phyloP scores from a whole-genome alignment of 1,140 invertebrate genomes.

The Dendrolimus punctatus region DNA sequence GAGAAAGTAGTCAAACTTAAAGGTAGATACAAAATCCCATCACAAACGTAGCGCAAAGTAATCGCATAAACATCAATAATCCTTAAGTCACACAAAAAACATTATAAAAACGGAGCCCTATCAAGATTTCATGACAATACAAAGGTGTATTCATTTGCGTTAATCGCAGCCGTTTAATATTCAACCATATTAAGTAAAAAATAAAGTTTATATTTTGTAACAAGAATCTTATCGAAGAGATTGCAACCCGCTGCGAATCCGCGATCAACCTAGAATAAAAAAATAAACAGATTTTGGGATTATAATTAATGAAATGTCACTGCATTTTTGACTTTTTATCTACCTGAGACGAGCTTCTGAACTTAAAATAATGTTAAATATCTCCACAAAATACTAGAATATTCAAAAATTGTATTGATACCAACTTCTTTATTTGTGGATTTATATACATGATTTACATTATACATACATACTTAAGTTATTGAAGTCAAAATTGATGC shows the following conservation, averaged over 20 bases:
- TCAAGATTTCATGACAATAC: slow-evolving; percentile 11
- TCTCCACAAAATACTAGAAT: too few species aligned
- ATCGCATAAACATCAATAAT: slow-evolving; percentile 55
- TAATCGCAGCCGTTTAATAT: neutral
- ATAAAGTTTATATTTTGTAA: slow-evolving; percentile 6
- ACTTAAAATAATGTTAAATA: too few species aligned
- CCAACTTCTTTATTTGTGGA: too few species aligned
- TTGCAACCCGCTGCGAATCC: slow-evolving; percentile 35
- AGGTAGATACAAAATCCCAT: neutral
- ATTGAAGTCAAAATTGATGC: too few species aligned
- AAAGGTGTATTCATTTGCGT: neutral
- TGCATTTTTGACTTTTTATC: slow-evolving; percentile 16
- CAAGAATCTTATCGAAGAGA: slow-evolving; percentile 5
- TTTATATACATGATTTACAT: too few species aligned
- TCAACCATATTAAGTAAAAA: neutral
- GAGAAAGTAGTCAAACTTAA: neutral
- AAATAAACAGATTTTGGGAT: slow-evolving; percentile 34
- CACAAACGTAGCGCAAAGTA: slow-evolving; percentile 29
- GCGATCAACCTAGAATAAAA: slow-evolving; percentile 26
- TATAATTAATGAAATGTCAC: slow-evolving; percentile 51
- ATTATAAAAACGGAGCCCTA: slow-evolving; percentile 26
- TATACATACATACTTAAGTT: too few species aligned
- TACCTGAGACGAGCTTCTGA: slow-evolving; percentile 9
- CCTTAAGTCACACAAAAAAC: slow-evolving; percentile 36
- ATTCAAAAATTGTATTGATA: too few species aligned